Evolutionary conservation across 2,888 invertebrate species (phyloP).

Genomic region (Euphydryas editha): DNA sequence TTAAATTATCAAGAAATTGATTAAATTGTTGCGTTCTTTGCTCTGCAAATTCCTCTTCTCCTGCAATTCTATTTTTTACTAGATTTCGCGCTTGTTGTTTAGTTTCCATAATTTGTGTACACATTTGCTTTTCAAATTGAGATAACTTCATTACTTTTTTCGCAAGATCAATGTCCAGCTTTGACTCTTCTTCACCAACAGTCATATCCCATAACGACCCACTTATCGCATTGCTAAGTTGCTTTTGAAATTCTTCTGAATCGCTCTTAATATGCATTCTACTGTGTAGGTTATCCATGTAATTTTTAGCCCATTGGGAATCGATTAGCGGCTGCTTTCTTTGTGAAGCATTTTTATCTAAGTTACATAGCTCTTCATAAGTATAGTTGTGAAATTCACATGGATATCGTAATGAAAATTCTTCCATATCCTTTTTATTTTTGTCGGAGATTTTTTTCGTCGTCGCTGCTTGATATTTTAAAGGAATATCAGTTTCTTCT

Average conservation of each 20-base stretch:
- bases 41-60: constrained; percentile 77
- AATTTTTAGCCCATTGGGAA: constrained; percentile 73
- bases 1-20: constrained; percentile 70
- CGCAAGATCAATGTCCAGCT: constrained; percentile 77
- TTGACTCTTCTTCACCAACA: constrained; percentile 77
- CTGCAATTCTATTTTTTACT: constrained; percentile 76
- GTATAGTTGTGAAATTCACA: constrained; percentile 69
- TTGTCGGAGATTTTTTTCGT: constrained; percentile 47
- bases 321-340: constrained; percentile 58
- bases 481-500: constrained; percentile 57
- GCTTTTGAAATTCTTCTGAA: constrained; percentile 75
- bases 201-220: constrained; percentile 80
- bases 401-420: constrained; percentile 62
- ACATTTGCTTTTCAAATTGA: constrained; percentile 86
- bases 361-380: constrained; percentile 65
- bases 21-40: constrained; percentile 78
- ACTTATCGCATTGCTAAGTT: constrained; percentile 77
- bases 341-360: constrained; percentile 61
- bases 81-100: constrained; percentile 83
- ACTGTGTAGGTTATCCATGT: constrained; percentile 75
- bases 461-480: constrained; percentile 44
- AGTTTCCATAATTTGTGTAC: constrained; percentile 85
- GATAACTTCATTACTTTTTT: constrained; percentile 85
- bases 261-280: constrained; percentile 70
- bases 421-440: constrained; percentile 66